These are phyloP conservation scores for Clunio marinus DNA, from an alignment of 2,888 invertebrate species.

Conservation along the genomic window DNA sequence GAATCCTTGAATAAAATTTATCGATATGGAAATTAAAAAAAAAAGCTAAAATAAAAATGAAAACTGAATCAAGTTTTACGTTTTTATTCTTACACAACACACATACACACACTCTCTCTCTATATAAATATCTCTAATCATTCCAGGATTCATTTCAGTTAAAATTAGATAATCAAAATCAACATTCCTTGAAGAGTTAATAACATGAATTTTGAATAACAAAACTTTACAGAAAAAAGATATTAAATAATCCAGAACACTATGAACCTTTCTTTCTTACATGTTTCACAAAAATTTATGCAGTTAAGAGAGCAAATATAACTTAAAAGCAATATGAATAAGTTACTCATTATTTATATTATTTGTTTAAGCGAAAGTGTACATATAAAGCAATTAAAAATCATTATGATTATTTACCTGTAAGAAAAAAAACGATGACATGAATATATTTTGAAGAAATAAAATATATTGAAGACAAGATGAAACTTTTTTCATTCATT, in stretches of 20 bases:
- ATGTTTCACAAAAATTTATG: too few relatives aligned
- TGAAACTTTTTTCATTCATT: background rate
- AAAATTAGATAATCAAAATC: too few relatives aligned
- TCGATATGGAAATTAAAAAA: background rate
- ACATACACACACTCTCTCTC: too few relatives aligned
- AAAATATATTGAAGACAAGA: constrained; percentile 21
- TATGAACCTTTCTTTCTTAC: too few relatives aligned
- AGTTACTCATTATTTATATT: constrained; percentile 37
- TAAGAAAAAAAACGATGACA: constrained; percentile 6
- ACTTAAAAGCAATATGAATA: constrained; percentile 32
- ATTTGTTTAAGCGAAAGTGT: constrained; percentile 38
- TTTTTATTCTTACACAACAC: too few relatives aligned
- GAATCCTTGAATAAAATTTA: background rate
- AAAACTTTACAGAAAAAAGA: too few relatives aligned
- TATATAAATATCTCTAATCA: background rate
- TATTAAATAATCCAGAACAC: too few relatives aligned
- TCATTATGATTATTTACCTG: constrained; percentile 18
- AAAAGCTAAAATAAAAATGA: background rate
- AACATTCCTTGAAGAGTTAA: too few relatives aligned
- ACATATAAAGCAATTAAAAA: constrained; percentile 37
- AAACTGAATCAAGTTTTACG: too few relatives aligned
- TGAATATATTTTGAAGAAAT: constrained; percentile 35
- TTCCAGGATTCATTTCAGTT: too few relatives aligned
- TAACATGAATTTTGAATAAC: too few relatives aligned
- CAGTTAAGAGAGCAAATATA: constrained; percentile 21